A percentile compares a stretch with the other conserved stretches of the same genome.
Evolutionary conservation across 2,113 vertebrate species (phyloP).

Genomic region (Myrmophylax atrothorax): DNA sequence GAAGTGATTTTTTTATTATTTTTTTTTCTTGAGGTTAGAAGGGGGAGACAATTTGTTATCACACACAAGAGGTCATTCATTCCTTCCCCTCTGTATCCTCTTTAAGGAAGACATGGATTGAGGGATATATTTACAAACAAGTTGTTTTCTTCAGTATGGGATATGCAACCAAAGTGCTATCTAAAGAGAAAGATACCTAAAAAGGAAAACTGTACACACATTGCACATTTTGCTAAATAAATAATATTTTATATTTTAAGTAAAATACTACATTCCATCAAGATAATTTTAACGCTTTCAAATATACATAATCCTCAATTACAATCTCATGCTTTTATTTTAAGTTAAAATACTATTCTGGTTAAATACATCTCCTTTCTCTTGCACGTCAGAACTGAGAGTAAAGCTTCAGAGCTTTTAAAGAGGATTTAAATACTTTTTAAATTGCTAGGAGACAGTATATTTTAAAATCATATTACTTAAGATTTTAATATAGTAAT

Average conservation of each 20-base stretch:
- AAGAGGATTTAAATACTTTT: not conserved
- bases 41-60: not conserved
- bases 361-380: not conserved
- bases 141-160: not conserved
- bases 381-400: not conserved
- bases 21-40: not conserved
- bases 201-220: not conserved
- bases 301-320: not conserved
- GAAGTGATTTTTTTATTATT: not conserved
- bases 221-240: not conserved
- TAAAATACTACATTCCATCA: not conserved
- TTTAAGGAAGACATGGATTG: not conserved
- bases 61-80: not conserved
- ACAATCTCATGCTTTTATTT: not conserved
- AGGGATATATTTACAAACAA: not conserved
- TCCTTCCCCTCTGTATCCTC: not conserved
- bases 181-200: not conserved
- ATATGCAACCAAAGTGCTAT: not conserved
- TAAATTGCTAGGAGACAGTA: not conserved
- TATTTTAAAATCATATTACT: not conserved
- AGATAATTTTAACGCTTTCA: slow-evolving; percentile 10
- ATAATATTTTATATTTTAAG: not conserved
- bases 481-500: not conserved
- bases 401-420: not conserved
- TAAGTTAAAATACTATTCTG: not conserved